These are phyloP conservation scores for Agonopterix arenella DNA, from an alignment of 2,888 invertebrate species.

Conservation along the genomic window DNA sequence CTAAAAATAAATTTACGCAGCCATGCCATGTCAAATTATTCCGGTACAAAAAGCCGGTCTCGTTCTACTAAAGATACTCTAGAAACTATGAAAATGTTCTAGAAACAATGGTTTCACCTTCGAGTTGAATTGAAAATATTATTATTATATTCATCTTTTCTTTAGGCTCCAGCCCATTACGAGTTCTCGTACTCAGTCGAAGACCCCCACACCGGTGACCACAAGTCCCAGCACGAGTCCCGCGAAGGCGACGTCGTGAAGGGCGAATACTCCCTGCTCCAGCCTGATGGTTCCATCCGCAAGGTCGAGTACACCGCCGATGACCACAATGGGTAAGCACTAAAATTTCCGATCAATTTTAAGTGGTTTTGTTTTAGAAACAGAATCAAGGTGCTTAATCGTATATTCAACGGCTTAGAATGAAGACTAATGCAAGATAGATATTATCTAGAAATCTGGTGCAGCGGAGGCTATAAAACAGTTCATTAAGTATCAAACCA, in stretches of 20 bases:
- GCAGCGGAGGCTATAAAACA: background rate
- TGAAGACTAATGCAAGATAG: too few relatives aligned
- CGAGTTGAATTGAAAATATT: too few relatives aligned
- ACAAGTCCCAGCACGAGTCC: slow-evolving; percentile 65
- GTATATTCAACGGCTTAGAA: too few relatives aligned
- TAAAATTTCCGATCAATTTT: background rate
- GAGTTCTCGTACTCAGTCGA: slow-evolving; percentile 77
- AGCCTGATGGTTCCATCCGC: slow-evolving; percentile 74
- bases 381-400: too few relatives aligned
- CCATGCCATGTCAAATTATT: slow-evolving; percentile 2
- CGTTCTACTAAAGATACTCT: background rate
- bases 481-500: slow-evolving; percentile 1
- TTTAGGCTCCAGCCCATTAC: slow-evolving; percentile 71
- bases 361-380: too few relatives aligned
- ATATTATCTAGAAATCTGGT: background rate
- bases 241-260: slow-evolving; percentile 69
- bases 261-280: slow-evolving; percentile 72
- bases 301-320: slow-evolving; percentile 76
- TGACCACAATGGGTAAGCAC: slow-evolving; percentile 68
- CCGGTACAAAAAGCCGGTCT: background rate
- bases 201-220: slow-evolving; percentile 77
- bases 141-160: background rate
- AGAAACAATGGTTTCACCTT: too few relatives aligned
- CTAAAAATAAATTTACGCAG: slow-evolving; percentile 14
- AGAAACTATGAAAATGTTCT: too few relatives aligned